phyloP scores from a whole-genome alignment of 2,888 invertebrate genomes.

The Yponomeuta malinellus region DNA sequence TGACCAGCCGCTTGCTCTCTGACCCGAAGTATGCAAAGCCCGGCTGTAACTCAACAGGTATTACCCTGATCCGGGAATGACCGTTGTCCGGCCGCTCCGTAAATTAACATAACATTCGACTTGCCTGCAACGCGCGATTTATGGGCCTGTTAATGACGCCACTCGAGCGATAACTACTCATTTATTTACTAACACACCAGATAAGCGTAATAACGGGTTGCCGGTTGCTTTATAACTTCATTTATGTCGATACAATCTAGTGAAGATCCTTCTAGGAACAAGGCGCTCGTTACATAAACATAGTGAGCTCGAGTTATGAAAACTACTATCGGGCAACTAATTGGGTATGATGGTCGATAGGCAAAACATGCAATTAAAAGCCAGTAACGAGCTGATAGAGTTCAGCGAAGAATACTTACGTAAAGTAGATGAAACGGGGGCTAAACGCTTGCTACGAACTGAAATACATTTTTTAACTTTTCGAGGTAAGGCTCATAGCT shows the following conservation, averaged over 20 bases:
- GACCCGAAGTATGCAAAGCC: conserved; percentile 28
- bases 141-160: conserved; percentile 42
- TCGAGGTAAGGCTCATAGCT: not conserved
- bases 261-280: not conserved
- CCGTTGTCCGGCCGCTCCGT: conserved; percentile 47
- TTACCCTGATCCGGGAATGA: conserved; percentile 59
- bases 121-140: conserved; percentile 33
- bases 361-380: not conserved
- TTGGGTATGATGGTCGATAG: not conserved
- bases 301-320: not conserved
- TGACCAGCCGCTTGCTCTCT: not conserved
- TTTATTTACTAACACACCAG: conserved; percentile 23
- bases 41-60: conserved; percentile 70
- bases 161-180: conserved; percentile 23
- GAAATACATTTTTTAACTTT: not conserved
- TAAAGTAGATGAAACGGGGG: not conserved
- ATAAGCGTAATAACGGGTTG: conserved; percentile 19
- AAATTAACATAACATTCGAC: conserved; percentile 54
- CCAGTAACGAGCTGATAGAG: not conserved
- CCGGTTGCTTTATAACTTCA: not conserved
- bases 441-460: not conserved
- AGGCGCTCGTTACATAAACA: not conserved
- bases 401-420: not conserved
- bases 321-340: not conserved
- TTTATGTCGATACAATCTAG: not conserved